phyloP scores from a whole-genome alignment of 2,888 invertebrate genomes.

The Frankliniella fusca region DNA sequence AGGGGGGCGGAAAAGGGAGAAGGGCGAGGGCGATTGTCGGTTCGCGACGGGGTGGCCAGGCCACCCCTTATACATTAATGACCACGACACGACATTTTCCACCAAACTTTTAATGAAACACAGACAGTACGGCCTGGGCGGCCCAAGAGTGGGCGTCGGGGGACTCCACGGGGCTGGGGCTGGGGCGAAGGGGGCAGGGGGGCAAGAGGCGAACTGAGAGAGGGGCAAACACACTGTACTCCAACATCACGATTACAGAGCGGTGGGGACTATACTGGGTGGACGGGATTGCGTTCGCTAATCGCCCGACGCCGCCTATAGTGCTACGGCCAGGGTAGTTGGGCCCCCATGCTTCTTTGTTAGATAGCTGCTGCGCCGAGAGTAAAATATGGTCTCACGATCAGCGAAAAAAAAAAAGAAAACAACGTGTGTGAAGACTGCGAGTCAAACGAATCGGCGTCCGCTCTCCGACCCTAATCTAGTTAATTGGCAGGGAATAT shows the following conservation, averaged over 20 bases:
- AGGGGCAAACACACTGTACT: too few species aligned
- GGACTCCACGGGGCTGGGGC: neutral
- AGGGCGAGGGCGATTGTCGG: neutral
- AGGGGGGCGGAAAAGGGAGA: neutral
- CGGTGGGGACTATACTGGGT: too few species aligned
- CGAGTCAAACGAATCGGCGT: neutral
- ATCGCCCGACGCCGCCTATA: too few species aligned
- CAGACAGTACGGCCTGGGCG: neutral
- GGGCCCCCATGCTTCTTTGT: too few species aligned
- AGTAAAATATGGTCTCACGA: slow-evolving; percentile 3
- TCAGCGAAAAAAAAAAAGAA: too few species aligned
- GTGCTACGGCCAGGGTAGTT: too few species aligned
- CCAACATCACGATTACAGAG: too few species aligned
- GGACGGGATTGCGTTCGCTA: too few species aligned
- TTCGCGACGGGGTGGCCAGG: neutral
- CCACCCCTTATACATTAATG: neutral
- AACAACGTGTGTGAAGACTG: neutral
- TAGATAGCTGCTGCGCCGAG: neutral
- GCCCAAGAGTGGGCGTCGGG: neutral
- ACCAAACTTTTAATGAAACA: slow-evolving; percentile 7
- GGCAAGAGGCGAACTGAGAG: too few species aligned
- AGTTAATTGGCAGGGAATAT: slow-evolving; percentile 21
- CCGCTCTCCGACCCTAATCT: neutral
- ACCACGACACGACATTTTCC: slow-evolving; percentile 5
- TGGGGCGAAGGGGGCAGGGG: neutral